Evolutionary conservation across 2,797 vertebrate genomes (phyloP).

Genomic region (Phataginus tetradactyla): DNA sequence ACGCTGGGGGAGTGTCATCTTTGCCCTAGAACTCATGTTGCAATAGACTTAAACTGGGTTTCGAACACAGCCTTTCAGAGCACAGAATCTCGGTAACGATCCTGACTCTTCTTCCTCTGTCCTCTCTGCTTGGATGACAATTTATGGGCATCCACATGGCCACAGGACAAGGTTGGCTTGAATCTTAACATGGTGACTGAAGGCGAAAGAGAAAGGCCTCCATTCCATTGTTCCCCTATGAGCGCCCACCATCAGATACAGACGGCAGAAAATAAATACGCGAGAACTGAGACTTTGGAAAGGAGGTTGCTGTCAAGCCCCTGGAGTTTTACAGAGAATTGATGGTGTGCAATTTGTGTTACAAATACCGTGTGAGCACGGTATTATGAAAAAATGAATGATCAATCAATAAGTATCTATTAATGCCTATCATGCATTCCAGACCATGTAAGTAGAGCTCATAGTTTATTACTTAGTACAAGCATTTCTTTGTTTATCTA

Average conservation of each 20-base stretch:
- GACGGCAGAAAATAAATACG: background rate
- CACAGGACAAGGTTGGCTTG: background rate
- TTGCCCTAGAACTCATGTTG: background rate
- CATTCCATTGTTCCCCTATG: rapidly evolving
- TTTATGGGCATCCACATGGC: background rate
- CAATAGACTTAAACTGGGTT: background rate
- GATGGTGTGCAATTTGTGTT: background rate
- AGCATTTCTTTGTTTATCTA: constrained; percentile 26
- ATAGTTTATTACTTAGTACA: background rate
- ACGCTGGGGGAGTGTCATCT: background rate
- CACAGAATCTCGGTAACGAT: background rate
- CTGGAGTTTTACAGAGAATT: constrained; percentile 13
- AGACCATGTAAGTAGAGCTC: background rate
- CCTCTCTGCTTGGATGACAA: background rate
- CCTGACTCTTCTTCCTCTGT: background rate
- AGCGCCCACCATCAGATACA: background rate
- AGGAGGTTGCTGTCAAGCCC: background rate
- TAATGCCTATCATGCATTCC: background rate
- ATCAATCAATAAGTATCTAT: constrained; percentile 44
- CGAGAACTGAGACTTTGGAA: background rate
- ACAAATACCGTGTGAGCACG: background rate
- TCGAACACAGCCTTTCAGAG: background rate
- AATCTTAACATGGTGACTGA: background rate
- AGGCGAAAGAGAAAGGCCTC: background rate
- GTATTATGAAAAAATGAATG: constrained; percentile 50